Conservation (phyloP, 1,140 invertebrate species). For the Saxidomus purpurata region DNA sequence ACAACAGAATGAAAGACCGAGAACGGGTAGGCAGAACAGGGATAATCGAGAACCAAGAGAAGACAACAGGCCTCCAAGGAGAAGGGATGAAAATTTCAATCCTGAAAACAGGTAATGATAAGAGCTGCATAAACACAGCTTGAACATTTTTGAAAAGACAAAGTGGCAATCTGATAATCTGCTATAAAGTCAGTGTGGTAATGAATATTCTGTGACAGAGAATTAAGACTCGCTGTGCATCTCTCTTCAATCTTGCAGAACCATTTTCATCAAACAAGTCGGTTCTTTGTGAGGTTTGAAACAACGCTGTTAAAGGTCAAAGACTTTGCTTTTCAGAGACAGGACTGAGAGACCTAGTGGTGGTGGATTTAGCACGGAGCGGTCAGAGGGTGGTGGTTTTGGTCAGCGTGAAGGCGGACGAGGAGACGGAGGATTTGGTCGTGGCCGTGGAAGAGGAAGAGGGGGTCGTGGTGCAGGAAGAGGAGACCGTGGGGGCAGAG, state of each 20-base stretch:
- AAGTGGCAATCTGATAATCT: too few species aligned
- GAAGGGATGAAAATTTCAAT: conserved; percentile 75
- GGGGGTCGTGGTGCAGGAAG: conserved; percentile 82
- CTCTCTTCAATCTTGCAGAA: too few species aligned
- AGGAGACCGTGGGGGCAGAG: conserved; percentile 81
- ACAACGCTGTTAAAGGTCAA: too few species aligned
- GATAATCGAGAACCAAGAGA: conserved; percentile 79
- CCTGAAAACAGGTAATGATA: conserved; percentile 75
- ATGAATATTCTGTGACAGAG: too few species aligned
- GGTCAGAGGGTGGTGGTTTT: conserved; percentile 78
- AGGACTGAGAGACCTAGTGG: conserved; percentile 5
- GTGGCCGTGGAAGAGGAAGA: conserved; percentile 82
- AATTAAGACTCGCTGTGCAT: too few species aligned
- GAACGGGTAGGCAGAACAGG: conserved; percentile 70
- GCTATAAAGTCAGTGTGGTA: too few species aligned
- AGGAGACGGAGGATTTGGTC: conserved; percentile 81
- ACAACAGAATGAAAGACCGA: conserved; percentile 65
- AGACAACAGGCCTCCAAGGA: conserved; percentile 77
- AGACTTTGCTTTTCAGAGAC: conserved; percentile 9
- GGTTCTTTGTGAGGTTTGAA: too few species aligned
- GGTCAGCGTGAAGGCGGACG: conserved; percentile 62
- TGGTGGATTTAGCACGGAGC: background rate
- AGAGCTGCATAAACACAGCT: too few species aligned
- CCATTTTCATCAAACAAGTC: too few species aligned
- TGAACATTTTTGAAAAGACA: too few species aligned